Base-by-base conservation (phyloP, 2,888 invertebrate species). In the Synergus japonicus region DNA sequence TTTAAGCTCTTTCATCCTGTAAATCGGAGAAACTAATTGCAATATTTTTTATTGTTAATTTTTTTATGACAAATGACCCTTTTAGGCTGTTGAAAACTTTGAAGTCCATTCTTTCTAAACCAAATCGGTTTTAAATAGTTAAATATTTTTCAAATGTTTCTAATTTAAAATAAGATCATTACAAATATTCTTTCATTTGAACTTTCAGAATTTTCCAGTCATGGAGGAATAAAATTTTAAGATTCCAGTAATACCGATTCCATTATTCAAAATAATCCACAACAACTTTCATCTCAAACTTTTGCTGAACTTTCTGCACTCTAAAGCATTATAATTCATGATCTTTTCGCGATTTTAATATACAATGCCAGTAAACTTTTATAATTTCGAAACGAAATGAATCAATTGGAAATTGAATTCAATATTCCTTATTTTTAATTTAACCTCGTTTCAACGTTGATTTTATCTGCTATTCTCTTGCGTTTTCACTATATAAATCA, bases 401-500 rank as follows among this genome's bases (percentile, higher is more conserved):
- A 69, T 69, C 49, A 69, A 37, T 54, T 15, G 29, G 18, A 54
- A 73, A 73, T n/a, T 1, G 37, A 54, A 37, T 49, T 37, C 49
- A 37, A 73, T 54, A 37, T 29, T 54, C 49, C 5, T 54, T 73
- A 73, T 73, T 73, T 66, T 44, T 66, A 37, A 3, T 46, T 60
- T 22, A 60, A 22, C 12, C 22, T 22, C 22, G 5, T 22, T 60
- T 22, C 1, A 60, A 22, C 37, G 37, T 37, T 37, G 37, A 29
- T 29, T 29, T 29, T 29, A 29, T 29, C 29, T 15, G 13, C 29
- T 44, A 46, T 73, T 49, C 69, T 29, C 67, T 46, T 15, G 69
- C 10, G 49, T 49, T 46, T 49, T 29, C 46, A 49, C 29, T 15
- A 46, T 29, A 69, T 69, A 69, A 69, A 69, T 69, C 46, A 69